Conservation (phyloP, 2,797 vertebrate genomes). For the Chromis chromis region DNA sequence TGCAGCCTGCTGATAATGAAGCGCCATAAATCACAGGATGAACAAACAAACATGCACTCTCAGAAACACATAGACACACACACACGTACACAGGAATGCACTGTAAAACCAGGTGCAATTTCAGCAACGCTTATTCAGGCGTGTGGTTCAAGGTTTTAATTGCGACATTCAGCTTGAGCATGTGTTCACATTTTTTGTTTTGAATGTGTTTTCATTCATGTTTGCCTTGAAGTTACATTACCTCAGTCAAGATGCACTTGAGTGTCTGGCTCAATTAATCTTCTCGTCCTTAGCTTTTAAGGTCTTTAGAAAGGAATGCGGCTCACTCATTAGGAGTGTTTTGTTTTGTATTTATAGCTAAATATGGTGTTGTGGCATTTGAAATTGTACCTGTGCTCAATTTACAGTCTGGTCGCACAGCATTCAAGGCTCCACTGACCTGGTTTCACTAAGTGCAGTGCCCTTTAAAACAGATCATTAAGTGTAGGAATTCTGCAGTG, state of each 20-base stretch:
- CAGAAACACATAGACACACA: constrained; percentile 43
- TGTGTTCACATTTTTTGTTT: constrained; percentile 43
- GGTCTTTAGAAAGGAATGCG: neutral
- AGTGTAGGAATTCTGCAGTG: constrained; percentile 6
- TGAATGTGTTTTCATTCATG: constrained; percentile 30
- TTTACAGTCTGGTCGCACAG: constrained; percentile 15
- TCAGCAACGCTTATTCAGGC: constrained; percentile 17
- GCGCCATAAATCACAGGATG: constrained; percentile 69
- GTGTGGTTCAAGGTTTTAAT: constrained; percentile 49
- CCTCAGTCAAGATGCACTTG: constrained; percentile 29
- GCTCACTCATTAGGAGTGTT: neutral
- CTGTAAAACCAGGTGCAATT: constrained; percentile 60
- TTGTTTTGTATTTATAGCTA: constrained; percentile 11
- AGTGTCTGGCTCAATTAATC: neutral
- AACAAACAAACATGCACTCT: constrained; percentile 66
- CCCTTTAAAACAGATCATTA: constrained; percentile 14
- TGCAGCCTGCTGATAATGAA: constrained; percentile 69
- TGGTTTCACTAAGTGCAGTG: constrained; percentile 9
- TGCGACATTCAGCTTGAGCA: constrained; percentile 20
- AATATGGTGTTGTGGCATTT: neutral
- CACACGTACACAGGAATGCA: constrained; percentile 57
- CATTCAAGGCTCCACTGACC: neutral
- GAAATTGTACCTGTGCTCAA: neutral
- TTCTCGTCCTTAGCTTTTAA: constrained; percentile 8
- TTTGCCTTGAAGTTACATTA: constrained; percentile 45